These are phyloP conservation scores for Phalacrocorax brasilianus DNA, from an alignment of 2,113 vertebrate genomes.

Conservation along the genomic window DNA sequence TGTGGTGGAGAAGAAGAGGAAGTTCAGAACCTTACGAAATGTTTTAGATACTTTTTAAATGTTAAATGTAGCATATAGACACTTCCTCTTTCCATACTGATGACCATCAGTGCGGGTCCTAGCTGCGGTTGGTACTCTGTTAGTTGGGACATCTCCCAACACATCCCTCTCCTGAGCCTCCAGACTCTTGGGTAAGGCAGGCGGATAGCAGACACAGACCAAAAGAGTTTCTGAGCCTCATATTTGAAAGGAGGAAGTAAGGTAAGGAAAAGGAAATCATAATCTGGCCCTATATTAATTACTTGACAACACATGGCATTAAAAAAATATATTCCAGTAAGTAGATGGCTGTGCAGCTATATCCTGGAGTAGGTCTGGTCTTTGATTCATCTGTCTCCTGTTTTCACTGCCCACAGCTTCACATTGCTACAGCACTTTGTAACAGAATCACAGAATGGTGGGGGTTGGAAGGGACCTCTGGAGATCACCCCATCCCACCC, in stretches of 20 bases:
- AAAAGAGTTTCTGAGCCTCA: neutral
- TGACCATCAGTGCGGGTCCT: fast-evolving
- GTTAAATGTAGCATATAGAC: neutral
- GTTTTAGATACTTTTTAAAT: neutral
- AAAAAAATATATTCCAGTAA: neutral
- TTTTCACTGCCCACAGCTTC: neutral
- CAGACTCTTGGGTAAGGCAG: neutral
- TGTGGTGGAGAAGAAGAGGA: slow-evolving; percentile 10
- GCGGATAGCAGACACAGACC: neutral
- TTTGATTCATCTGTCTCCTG: neutral
- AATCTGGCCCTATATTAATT: neutral
- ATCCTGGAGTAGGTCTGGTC: neutral
- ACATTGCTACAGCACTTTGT: neutral
- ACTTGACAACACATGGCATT: neutral
- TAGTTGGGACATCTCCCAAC: neutral
- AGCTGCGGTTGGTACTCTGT: neutral
- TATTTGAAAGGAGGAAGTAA: neutral
- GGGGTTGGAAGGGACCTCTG: too few relatives aligned
- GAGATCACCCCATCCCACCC: too few relatives aligned
- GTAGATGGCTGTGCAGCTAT: neutral
- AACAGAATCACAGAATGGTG: too few relatives aligned
- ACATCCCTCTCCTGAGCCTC: neutral
- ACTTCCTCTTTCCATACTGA: neutral
- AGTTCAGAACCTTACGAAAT: slow-evolving; percentile 21
- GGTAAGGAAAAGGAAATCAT: neutral